Evolutionary conservation across 2,113 vertebrate genomes (phyloP), one percentile per base, ranked within the genome.

Genomic region (Hippocampus abdominalis): DNA sequence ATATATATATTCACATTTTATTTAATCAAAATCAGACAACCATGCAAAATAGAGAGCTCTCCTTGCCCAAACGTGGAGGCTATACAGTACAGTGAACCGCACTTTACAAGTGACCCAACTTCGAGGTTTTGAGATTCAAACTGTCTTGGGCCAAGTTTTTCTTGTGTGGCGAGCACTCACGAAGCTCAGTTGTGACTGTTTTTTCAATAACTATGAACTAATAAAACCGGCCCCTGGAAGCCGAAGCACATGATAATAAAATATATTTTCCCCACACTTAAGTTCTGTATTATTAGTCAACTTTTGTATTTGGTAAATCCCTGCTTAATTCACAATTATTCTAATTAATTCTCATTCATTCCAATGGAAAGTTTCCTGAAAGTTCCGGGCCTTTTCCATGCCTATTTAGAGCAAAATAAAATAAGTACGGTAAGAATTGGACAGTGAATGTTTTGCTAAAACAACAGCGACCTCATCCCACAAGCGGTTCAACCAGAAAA

Each of bases 401-500:
- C 27, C 2, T 18, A 32, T 32, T 60, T 8, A 5, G 11, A 44
- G 27, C 39, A 64, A 44, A 46, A 46, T 5, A 70, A 9, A 9
- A 67, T 2, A 61, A 42, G 66, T 20, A 25, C n/a, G 54, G 12
- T 32, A 8, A 48, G 40, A 69, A 39, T 46, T 54, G 27, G 2
- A 51, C 48, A 3, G 42, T 44, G 44, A 40, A 32, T 11, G 60
- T 69, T 63, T 70, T 59, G 74, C 16, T 69, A 40, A 36, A 4
- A 60, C 23, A 40, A 32, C 23, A 40, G 27, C 32, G 32, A 72
- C 32, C 25, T 65, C 20, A 61, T 71, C 65, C 70, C 66, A 84
- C 29, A 81, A 36, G 85, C 67, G 54, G 82, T 9, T 83, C 32
- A 90, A 92, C 91, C 79, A 74, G 91, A 88, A 82, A 74, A 84